Evolutionary conservation across 2,888 invertebrate species (phyloP), one percentile per base, ranked within the genome.

Genomic region (Glyphotaelius pellucidus): DNA sequence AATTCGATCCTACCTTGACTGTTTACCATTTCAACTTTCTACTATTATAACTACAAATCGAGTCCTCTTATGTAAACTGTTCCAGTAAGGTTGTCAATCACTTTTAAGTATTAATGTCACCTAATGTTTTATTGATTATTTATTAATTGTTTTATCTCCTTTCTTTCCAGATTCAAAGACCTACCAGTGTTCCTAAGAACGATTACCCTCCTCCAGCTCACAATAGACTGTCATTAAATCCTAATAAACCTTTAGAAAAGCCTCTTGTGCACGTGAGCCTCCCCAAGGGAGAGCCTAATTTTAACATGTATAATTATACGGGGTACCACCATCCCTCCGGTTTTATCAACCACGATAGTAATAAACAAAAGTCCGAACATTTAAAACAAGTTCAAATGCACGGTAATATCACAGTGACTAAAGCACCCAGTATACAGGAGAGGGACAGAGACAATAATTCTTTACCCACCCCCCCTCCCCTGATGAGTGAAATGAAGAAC

Each of bases 401-500:
- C 93, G 93, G 90, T 85, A 94, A 91, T 92, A 91, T 93, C 84
- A 90, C 93, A 94, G 95, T 92, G 94, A 94, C 93, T 94, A 94
- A 93, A 95, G 94, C 84, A 94, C 95, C 94, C 95, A 95, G 94
- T 95, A 93, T 94, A 42, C 80, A 90, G 31, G 94, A 94, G n/a
- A 93, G 94, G 92, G 94, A 94, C 85, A 92, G 94, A 92, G 95
- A 95, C 89, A 93, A 93, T 91, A 93, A 93, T 91, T 94, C 95
- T 90, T 95, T 97, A 91, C 97, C 97, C 92, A 97, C 97, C 93
- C 97, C 97, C 31, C 97, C 97, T 90, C 97, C 97, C 9, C 95
- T 97, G 92, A 96, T 97, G 94, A 96, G 97, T 94, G 98, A 98
- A 95, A 95, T 96, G 94, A 98, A 97, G 95, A 97, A 97, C 95